Evolutionary conservation across 2,888 invertebrate species (phyloP).

Genomic region (Synergus japonicus): DNA sequence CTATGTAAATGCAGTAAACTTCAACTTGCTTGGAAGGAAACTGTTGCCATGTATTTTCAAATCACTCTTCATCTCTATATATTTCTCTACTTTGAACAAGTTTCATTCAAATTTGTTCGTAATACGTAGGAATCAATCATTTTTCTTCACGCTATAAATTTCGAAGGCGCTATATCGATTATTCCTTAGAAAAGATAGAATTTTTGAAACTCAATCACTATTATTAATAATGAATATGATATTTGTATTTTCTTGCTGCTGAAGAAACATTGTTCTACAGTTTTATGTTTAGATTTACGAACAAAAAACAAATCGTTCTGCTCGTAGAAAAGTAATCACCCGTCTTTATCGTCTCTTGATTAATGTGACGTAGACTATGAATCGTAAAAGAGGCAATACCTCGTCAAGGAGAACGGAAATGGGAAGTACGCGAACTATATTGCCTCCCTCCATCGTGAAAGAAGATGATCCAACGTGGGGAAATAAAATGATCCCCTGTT

Average conservation of each 20-base stretch:
- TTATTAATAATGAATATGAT: no score
- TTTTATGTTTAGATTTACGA: not conserved
- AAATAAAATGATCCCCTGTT: slow-evolving; percentile 26
- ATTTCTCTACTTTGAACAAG: not conserved
- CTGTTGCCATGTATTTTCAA: not conserved
- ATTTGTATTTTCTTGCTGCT: no score
- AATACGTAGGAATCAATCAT: not conserved
- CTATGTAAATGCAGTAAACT: slow-evolving; percentile 1
- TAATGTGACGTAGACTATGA: slow-evolving; percentile 29
- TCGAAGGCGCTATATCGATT: no score
- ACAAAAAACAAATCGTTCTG: not conserved
- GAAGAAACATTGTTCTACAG: not conserved
- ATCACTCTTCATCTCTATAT: not conserved
- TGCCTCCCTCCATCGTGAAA: not conserved
- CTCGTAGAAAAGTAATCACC: slow-evolving; percentile 8
- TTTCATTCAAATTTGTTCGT: not conserved
- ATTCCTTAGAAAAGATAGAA: no score
- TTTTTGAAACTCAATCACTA: no score
- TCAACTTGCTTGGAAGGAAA: not conserved
- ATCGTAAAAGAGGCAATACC: slow-evolving; percentile 23
- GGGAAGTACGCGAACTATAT: not conserved
- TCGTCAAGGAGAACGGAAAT: slow-evolving; percentile 20
- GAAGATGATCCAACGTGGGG: slow-evolving; percentile 12
- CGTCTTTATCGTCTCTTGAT: slow-evolving; percentile 22
- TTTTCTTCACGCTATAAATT: not conserved